Evolutionary conservation across 2,113 vertebrate species (phyloP).

Genomic region (Dermatemys mawii): DNA sequence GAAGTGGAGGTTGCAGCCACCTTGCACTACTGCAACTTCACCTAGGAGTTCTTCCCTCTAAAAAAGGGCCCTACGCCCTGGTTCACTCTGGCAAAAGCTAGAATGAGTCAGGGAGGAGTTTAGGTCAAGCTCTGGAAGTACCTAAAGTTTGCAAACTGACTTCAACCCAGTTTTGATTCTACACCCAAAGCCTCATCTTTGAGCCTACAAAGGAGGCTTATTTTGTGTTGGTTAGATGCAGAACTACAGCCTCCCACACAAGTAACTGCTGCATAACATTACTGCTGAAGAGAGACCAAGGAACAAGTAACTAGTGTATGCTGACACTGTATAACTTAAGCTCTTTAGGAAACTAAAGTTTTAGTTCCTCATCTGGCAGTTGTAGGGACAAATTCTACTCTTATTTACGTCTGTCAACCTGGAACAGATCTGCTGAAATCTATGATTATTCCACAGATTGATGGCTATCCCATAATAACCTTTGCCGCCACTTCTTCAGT

Average conservation of each 20-base stretch:
- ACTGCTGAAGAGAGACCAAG: background rate
- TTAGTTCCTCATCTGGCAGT: background rate
- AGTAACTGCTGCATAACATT: background rate
- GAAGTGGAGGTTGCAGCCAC: background rate
- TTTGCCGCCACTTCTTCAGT: background rate
- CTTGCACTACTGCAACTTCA: background rate
- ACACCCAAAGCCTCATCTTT: background rate
- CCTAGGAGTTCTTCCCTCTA: background rate
- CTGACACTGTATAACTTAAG: background rate
- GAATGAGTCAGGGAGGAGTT: background rate
- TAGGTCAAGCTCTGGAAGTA: conserved; percentile 6
- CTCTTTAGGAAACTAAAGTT: background rate
- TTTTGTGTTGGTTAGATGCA: background rate
- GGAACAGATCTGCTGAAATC: conserved; percentile 4
- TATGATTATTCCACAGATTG: background rate
- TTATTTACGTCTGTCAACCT: background rate
- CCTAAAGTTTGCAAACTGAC: background rate
- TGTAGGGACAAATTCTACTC: background rate
- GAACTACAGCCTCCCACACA: conserved; percentile 22
- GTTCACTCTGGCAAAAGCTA: background rate
- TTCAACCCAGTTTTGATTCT: background rate
- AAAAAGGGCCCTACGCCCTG: background rate
- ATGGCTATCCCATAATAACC: background rate
- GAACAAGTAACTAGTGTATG: background rate
- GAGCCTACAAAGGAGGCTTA: background rate